Conservation (phyloP, 2,113 vertebrate species). For the Capreolus pygargus region DNA sequence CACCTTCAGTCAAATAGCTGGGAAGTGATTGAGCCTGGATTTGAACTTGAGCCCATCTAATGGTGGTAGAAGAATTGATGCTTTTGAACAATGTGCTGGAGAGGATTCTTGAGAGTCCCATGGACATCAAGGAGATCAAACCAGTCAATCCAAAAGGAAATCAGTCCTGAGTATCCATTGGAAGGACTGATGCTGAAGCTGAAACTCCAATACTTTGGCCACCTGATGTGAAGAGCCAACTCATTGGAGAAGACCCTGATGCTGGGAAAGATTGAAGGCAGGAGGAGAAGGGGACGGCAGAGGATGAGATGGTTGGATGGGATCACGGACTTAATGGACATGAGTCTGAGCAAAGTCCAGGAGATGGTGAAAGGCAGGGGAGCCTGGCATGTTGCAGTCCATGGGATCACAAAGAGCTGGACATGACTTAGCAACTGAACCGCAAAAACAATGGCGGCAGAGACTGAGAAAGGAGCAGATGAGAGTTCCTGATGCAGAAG, state of each 20-base stretch:
- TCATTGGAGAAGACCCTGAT: neutral
- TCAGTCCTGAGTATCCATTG: neutral
- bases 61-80: neutral
- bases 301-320: neutral
- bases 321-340: neutral
- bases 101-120: neutral
- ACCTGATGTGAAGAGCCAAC: neutral
- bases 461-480: neutral
- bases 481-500: neutral
- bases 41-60: neutral
- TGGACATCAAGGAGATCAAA: neutral
- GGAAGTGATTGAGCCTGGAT: neutral
- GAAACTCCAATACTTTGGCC: neutral
- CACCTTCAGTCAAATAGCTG: neutral
- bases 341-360: neutral
- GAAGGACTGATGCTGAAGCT: neutral
- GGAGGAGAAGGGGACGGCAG: neutral
- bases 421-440: neutral
- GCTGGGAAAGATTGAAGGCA: neutral
- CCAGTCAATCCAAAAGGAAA: neutral
- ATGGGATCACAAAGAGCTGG: neutral
- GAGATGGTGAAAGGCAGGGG: neutral
- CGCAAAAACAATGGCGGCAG: fast-evolving
- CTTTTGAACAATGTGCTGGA: neutral
- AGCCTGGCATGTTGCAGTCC: neutral